Base-by-base conservation (phyloP, 2,888 invertebrate species). In the Ennomos quercinarius region DNA sequence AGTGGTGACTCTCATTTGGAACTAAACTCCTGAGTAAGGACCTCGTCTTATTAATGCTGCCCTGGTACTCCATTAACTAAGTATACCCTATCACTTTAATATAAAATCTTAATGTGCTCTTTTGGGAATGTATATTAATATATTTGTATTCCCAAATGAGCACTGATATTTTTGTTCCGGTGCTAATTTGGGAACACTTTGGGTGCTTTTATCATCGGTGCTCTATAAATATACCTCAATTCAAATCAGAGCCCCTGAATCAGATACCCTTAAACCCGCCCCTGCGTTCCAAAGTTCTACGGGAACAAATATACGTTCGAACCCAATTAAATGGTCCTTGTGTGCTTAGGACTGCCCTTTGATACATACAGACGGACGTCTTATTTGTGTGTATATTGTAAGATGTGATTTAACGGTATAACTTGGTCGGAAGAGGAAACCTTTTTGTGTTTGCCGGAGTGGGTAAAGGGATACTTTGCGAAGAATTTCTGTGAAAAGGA, bases 261-360 rank as follows among this genome's bases (percentile, higher is more conserved):
- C 27, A 27, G 6, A 0, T 27, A 27, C 6, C 27, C 27, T 27
- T 27, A 8, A 55, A 34, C 55, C 42, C 55, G 46, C 12, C 40
- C 48, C 60, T 53, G 37, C 17, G n/a, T 71, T 73, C 70, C 61
- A 71, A 66, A 69, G 68, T 39, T 45, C 54, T 3, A 9, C 38
- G 46, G 67, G 75, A 69, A 77, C 82, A 83, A 79, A 83, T 80
- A 86, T 79, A 86, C 81, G 78, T 76, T 75, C 73, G 77, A 73
- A 78, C 84, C 87, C 87, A 88, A 89, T 88, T 89, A 88, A 87
- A 87, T 86, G 83, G 81, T 73, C 75, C 74, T 72, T 87, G 89
- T 89, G 77, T 87, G 78, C 70, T 77, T 83, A 89, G 88, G 88
- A 87, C 78, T 49, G 59, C 70, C 62, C 64, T 64, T 62, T 62